Evolutionary conservation across 2,113 vertebrate species (phyloP), one percentile per base, ranked within the genome.

Genomic region (Gallinago paraguaiae): DNA sequence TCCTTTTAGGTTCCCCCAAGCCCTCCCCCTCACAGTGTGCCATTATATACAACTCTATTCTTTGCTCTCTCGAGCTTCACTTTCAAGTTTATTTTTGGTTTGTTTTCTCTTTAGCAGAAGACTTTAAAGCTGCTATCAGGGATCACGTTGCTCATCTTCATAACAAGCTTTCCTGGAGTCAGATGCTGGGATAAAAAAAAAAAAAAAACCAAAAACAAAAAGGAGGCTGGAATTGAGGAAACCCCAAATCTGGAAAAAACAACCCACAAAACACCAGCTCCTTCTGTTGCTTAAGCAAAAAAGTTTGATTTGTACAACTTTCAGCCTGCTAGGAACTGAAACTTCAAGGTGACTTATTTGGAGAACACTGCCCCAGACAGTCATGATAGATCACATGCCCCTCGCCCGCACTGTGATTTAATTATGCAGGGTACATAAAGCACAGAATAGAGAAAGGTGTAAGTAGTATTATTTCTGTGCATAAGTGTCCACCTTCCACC

Each of bases 11-110:
- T 28, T 56, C 3, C 22, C 54, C 9, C 59, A 56, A 51, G 43
- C 39, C 69, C 43, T 51, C 61, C 57, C 33, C 65, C 53, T 56
- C 4, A 0, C 16, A 4, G 20, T 41, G 35, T 61, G 41, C 71
- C 41, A 17, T 63, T 51, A 75, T 12, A 33, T 9, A n/a, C 31
- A 83, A 56, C 24, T 33, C 48, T 22, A 8, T 11, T 71, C 77
- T 88, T 60, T 60, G 28, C 39, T 93, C 76, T 85, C 65, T 70
- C 63, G 8, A 54, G 63, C 37, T 83, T 80, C 23, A 15, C 63
- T 95, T 93, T 84, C 77, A 93, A 79, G 91, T 89, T 91, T 68
- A 93, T 89, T 95, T 93, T 95, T 68, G 46, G 68, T 35, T 78
- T 88, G 92, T 93, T 94, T 72, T 86, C 79, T 80, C 71, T 65